phyloP scores from a whole-genome alignment of 1,140 invertebrate species.

The Lucilia sericata region DNA sequence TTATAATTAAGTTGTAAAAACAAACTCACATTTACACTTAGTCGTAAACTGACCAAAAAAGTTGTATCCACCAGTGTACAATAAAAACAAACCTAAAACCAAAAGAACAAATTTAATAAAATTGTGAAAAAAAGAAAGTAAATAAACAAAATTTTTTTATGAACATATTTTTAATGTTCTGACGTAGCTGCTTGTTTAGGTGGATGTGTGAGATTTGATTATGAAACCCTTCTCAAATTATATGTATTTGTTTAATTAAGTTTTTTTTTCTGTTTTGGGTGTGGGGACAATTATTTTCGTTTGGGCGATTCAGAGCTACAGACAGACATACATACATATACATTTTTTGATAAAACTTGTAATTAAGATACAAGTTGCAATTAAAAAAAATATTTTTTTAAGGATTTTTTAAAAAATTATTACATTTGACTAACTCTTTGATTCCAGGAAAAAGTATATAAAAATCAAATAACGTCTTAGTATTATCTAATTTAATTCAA shows the following conservation, averaged over 20 bases:
- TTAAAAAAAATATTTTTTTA: too few species aligned
- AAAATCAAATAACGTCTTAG: too few species aligned
- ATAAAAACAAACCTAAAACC: not conserved
- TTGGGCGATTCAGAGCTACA: too few species aligned
- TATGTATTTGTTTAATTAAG: not conserved
- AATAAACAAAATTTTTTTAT: not conserved
- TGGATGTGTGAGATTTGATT: not conserved
- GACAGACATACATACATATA: too few species aligned
- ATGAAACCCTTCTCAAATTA: not conserved
- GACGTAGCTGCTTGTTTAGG: not conserved
- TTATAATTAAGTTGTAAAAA: conserved; percentile 28
- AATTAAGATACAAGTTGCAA: too few species aligned
- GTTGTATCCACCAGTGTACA: not conserved
- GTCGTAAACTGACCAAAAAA: not conserved
- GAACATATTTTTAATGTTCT: not conserved
- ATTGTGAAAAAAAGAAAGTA: not conserved
- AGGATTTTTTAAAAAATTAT: too few species aligned
- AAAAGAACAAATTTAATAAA: not conserved
- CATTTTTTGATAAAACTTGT: too few species aligned
- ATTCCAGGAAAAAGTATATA: too few species aligned
- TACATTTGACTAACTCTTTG: too few species aligned
- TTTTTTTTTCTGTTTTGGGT: not conserved
- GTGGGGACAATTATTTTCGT: too few species aligned
- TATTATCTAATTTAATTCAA: too few species aligned
- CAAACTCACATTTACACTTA: not conserved